Evolutionary conservation across 2,797 vertebrate species (phyloP).

Genomic region (Remorina albescens): DNA sequence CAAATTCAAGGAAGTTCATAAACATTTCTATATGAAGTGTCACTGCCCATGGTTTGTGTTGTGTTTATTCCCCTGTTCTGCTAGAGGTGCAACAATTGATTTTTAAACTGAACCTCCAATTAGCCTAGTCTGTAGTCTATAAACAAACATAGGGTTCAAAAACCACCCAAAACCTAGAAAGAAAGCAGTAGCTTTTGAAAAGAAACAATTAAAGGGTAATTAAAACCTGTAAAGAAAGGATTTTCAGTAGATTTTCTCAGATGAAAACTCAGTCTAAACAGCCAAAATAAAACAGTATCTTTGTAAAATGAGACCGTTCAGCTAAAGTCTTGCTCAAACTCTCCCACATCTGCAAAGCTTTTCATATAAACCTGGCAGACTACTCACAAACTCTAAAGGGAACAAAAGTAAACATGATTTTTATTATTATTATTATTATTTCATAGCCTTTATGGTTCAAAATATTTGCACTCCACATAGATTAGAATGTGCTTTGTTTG

Average conservation of each 20-base stretch:
- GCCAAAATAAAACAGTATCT: conserved; percentile 21
- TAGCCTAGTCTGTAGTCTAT: background rate
- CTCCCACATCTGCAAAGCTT: conserved; percentile 17
- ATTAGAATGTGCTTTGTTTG: background rate
- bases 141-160: background rate
- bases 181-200: conserved; percentile 3
- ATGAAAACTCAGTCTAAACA: background rate
- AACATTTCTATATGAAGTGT: conserved; percentile 1
- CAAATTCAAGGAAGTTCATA: background rate
- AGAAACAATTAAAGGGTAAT: conserved; percentile 8
- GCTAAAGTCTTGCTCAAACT: conserved; percentile 8
- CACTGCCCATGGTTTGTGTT: background rate
- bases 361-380: background rate
- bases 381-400: conserved; percentile 1
- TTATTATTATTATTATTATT: too few species aligned
- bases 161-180: conserved; percentile 12
- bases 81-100: background rate
- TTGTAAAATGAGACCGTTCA: conserved; percentile 1
- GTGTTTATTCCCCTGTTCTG: background rate
- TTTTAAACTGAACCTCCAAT: background rate
- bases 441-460: background rate
- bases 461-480: background rate
- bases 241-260: conserved; percentile 13
- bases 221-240: conserved; percentile 34
- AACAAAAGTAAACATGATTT: background rate